Base-by-base conservation (phyloP, 2,888 invertebrate genomes). In the Drosophila mercatorum region DNA sequence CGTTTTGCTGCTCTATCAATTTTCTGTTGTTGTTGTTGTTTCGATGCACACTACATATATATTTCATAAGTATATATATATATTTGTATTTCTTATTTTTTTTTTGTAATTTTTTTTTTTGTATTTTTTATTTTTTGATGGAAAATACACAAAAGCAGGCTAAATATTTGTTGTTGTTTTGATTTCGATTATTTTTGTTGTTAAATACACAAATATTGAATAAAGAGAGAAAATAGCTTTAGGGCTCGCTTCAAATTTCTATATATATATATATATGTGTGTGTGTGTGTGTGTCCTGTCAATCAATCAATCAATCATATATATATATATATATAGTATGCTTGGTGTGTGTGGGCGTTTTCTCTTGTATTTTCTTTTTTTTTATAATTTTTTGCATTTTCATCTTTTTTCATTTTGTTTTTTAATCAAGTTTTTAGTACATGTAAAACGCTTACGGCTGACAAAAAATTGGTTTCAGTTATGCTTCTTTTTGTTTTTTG, bases 381-480 rank as follows among this genome's bases (percentile, higher is more conserved):
- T 17, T 10, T 43, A 14, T 43, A 57, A 58, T 14, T 34, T 51
- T 41, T 49, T 26, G 6, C 0, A 40, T 53, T 60, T 44, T 52
- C 40, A 56, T 64, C 61, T 70, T 49, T 60, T 55, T 63, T 46
- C 17, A 17, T 43, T 55, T 51, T 53, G 6, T 34, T 55, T 51
- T 12, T 17, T 17, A 34, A 12, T 12, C 34, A 34, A 31, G 17
- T 34, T 65, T 74, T 67, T 67, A 75, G 71, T 66, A 68, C 47
- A 77, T 75, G 58, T 78, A 68, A 68, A 67, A 74, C 57, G 59
- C 68, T 49, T 34, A 49, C 49, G 31, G 49, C 49, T 49, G 87
- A 75, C 81, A 81, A 55, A 55, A 53, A 55, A 75, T 78, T 66
- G 60, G 66, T 80, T 87, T 75, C 46, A 56, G 47, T 72, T 61